Evolutionary conservation across 2,888 invertebrate genomes (phyloP).

Genomic region (Aphidoletes aphidimyza): DNA sequence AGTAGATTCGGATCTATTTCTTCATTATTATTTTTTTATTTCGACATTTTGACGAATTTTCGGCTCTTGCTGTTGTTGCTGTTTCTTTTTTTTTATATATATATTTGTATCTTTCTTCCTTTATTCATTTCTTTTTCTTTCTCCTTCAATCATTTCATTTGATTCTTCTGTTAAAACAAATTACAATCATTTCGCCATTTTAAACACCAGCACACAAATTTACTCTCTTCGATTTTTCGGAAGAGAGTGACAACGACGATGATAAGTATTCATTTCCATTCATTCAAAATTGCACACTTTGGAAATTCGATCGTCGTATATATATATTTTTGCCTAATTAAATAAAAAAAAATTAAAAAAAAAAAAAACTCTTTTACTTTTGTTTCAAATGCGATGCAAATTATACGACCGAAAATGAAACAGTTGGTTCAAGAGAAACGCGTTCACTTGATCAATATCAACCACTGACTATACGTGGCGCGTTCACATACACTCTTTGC

Average conservation of each 20-base stretch:
- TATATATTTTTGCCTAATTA: constrained; percentile 23
- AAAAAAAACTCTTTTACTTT: no score
- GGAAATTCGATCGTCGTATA: not conserved
- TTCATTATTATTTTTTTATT: not conserved
- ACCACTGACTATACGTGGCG: constrained; percentile 49
- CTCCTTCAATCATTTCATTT: no score
- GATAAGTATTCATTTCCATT: not conserved
- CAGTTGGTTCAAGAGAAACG: not conserved
- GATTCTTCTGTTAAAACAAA: not conserved
- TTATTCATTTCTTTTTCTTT: no score
- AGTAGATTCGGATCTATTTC: constrained; percentile 33
- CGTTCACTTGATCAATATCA: constrained; percentile 51
- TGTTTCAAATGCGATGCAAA: not conserved
- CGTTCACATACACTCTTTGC: constrained; percentile 19
- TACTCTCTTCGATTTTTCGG: not conserved
- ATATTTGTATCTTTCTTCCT: no score
- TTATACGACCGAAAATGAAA: not conserved
- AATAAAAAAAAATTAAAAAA: not conserved
- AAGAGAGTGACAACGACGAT: no score
- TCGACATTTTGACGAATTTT: not conserved
- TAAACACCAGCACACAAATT: not conserved
- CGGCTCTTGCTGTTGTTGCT: not conserved
- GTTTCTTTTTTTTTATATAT: not conserved
- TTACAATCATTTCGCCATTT: not conserved
- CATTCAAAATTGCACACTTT: not conserved